Evolutionary conservation across 2,113 vertebrate genomes (phyloP).

Genomic region (Etheostoma spectabile): DNA sequence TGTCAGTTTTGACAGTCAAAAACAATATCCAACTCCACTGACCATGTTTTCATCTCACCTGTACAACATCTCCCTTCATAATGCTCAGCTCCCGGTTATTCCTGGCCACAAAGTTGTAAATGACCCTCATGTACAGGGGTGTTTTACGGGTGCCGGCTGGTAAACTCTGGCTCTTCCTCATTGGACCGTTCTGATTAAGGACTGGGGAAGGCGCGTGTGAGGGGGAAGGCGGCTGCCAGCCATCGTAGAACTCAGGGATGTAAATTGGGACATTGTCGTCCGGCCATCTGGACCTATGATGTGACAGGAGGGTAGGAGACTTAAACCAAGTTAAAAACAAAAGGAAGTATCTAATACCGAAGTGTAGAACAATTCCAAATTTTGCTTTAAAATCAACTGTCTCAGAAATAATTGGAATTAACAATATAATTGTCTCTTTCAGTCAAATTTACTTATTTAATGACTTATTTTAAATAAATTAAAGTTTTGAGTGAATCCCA

Average conservation of each 20-base stretch:
- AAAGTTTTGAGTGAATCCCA: too few relatives aligned
- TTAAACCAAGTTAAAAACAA: not conserved
- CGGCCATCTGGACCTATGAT: constrained; percentile 80
- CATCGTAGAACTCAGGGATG: constrained; percentile 85
- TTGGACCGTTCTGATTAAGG: not conserved
- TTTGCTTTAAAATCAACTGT: too few relatives aligned
- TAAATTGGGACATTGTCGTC: constrained; percentile 77
- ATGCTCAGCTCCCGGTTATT: constrained; percentile 89
- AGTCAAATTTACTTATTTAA: too few relatives aligned
- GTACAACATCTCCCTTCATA: constrained; percentile 86
- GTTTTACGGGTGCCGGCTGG: constrained; percentile 21
- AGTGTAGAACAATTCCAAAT: too few relatives aligned
- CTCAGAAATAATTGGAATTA: too few relatives aligned
- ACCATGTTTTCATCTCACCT: constrained; percentile 82
- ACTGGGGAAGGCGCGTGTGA: not conserved
- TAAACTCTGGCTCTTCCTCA: constrained; percentile 64
- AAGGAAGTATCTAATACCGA: not conserved
- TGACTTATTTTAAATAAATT: too few relatives aligned
- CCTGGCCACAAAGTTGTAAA: constrained; percentile 88
- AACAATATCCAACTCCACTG: not conserved
- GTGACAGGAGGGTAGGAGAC: constrained; percentile 8
- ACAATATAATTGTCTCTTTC: too few relatives aligned
- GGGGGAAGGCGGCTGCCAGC: constrained; percentile 83
- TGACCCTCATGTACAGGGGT: constrained; percentile 76
- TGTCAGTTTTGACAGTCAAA: not conserved